Conservation (phyloP, 2,888 invertebrate species). For the Netelia melanura region DNA sequence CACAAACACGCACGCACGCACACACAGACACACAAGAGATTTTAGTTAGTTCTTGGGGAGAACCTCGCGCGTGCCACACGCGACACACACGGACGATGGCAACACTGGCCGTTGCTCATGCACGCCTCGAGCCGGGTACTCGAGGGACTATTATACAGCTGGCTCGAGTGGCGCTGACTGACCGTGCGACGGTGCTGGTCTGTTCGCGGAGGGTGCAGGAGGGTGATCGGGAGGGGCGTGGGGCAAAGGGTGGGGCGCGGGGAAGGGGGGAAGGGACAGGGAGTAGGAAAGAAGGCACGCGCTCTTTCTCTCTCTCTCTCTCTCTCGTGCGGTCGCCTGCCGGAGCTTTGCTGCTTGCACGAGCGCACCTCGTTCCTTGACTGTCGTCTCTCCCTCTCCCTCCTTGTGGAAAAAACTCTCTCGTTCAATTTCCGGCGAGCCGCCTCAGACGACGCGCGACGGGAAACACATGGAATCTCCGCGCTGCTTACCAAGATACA, state of each 20-base stretch:
- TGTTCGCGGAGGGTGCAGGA: neutral
- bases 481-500: neutral
- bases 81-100: constrained; percentile 27
- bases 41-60: neutral
- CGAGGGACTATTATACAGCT: constrained; percentile 64
- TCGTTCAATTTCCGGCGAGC: constrained; percentile 17
- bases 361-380: constrained; percentile 50
- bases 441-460: constrained; percentile 30
- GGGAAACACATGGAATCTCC: constrained; percentile 43
- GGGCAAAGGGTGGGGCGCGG: neutral
- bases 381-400: constrained; percentile 51
- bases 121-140: constrained; percentile 60
- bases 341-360: constrained; percentile 32
- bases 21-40: neutral
- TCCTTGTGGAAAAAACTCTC: neutral
- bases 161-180: constrained; percentile 22
- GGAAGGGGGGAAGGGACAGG: neutral
- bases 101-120: constrained; percentile 37
- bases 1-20: neutral
- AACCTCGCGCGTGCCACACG: neutral
- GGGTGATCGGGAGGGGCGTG: neutral
- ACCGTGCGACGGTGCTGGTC: neutral
- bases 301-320: constrained; percentile 44
- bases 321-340: constrained; percentile 37
- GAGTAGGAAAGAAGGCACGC: neutral